Evolutionary conservation across 2,113 vertebrate species (phyloP), one percentile per base, ranked within the genome.

Genomic region (Scomber japonicus): DNA sequence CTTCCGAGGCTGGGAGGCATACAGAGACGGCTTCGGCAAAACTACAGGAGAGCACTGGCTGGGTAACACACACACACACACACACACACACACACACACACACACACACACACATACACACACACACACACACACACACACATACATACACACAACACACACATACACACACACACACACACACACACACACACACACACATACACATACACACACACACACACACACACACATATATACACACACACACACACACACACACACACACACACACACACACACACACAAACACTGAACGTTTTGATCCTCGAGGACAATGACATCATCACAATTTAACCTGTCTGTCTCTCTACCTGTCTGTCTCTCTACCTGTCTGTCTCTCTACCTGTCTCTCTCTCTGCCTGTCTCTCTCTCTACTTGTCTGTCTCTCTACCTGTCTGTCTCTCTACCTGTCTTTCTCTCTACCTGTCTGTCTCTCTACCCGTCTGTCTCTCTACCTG

Each of bases 1-100:
- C 21, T 98, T 97, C 92, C 90, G 96, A 0, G 97, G 96, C 31
- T 98, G 97, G 97, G 95, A 95, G 16, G 96, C 96, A 0, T 98
- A 98, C 83, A 86, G 95, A 54, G 95, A 97, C 0, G 97, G 97
- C 69, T 98, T 98, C 0, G 97, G 97, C 21, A 87, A 49, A 2
- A 90, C 81, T 0, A 91, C 86, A 0, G 90, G 88, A 51, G 92
- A 93, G 21, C 92, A 93, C 62, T 93, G 92, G 92, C 80, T 93
- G 24, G 92, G 92, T 93, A 13, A 21, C 74, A 64, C 6, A 51
- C 61, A 81, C 53, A 72, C 16, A 53, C 57, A 19, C 27, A 53
- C 51, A 71, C 59, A 71, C 17, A 16, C 19, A n/a, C 19, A 5
- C 15, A 31, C 24, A 59, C 49, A 78, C 45, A 77, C 53, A 59